phyloP scores from a whole-genome alignment of 2,888 invertebrate genomes.

The Vanessa cardui region DNA sequence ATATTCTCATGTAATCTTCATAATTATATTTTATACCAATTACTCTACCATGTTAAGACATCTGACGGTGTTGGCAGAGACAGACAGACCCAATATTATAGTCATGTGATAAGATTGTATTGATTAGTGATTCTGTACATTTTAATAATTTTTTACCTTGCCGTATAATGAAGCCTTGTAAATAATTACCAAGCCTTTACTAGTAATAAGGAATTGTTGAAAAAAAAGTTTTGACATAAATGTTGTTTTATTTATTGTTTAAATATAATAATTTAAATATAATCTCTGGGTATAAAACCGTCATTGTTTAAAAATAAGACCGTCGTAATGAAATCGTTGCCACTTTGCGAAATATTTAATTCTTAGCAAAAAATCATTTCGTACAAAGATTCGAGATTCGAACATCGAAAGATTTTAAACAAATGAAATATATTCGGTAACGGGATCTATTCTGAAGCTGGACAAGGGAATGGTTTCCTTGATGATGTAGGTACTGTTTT shows the following conservation, averaged over 20 bases:
- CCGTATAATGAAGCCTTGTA: conserved; percentile 81
- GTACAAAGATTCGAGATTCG: too few species aligned
- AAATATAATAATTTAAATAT: background rate
- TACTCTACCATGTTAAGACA: conserved; percentile 13
- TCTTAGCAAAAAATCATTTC: too few species aligned
- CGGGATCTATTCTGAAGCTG: too few species aligned
- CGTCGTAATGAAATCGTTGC: too few species aligned
- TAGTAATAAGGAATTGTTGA: conserved; percentile 77
- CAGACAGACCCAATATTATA: conserved; percentile 66
- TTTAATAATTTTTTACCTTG: conserved; percentile 79
- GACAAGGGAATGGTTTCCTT: too few species aligned
- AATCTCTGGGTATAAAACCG: too few species aligned
- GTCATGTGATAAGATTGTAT: conserved; percentile 63
- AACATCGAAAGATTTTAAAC: too few species aligned
- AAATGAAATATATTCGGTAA: too few species aligned
- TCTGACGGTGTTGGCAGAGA: conserved; percentile 39
- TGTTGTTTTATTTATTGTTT: conserved; percentile 60
- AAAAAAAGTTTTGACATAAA: conserved; percentile 72
- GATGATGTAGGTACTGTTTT: too few species aligned
- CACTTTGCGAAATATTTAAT: too few species aligned
- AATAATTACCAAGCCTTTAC: conserved; percentile 81
- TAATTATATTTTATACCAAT: conserved; percentile 27
- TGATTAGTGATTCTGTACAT: conserved; percentile 60
- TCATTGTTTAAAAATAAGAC: too few species aligned
- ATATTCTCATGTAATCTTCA: conserved; percentile 15